These are phyloP conservation scores for Ameiurus melas DNA, from an alignment of 2,113 vertebrate genomes.

Conservation along the genomic window DNA sequence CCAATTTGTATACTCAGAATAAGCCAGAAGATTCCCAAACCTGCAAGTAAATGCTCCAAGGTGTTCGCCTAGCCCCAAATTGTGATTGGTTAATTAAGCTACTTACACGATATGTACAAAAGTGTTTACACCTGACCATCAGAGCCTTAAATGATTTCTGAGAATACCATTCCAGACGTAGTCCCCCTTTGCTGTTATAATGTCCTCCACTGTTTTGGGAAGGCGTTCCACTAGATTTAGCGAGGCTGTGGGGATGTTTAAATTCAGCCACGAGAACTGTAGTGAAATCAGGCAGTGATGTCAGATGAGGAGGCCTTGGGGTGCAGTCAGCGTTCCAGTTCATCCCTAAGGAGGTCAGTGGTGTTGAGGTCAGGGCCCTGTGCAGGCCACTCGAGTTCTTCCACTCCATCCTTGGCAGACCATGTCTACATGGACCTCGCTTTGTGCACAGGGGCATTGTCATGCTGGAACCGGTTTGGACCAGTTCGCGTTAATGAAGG, in stretches of 20 bases:
- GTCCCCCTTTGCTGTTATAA: neutral
- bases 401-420: too few species aligned
- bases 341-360: too few species aligned
- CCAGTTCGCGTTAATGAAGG: neutral
- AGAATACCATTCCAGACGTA: neutral
- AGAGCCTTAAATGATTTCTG: neutral
- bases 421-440: too few species aligned
- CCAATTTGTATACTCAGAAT: neutral
- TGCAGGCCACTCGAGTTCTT: too few species aligned
- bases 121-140: neutral
- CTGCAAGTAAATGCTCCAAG: neutral
- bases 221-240: too few species aligned
- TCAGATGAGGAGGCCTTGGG: too few species aligned
- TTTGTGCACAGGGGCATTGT: too few species aligned
- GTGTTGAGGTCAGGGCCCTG: too few species aligned
- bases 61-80: neutral
- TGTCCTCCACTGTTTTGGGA: neutral
- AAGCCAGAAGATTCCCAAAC: neutral
- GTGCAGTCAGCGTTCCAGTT: too few species aligned
- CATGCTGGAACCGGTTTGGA: neutral
- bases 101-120: neutral
- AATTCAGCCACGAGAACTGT: too few species aligned
- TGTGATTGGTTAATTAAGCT: neutral
- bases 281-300: too few species aligned
- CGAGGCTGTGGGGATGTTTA: too few species aligned